Evolutionary conservation across 2,113 vertebrate genomes (phyloP).

Genomic region (Ahaetulla prasina): DNA sequence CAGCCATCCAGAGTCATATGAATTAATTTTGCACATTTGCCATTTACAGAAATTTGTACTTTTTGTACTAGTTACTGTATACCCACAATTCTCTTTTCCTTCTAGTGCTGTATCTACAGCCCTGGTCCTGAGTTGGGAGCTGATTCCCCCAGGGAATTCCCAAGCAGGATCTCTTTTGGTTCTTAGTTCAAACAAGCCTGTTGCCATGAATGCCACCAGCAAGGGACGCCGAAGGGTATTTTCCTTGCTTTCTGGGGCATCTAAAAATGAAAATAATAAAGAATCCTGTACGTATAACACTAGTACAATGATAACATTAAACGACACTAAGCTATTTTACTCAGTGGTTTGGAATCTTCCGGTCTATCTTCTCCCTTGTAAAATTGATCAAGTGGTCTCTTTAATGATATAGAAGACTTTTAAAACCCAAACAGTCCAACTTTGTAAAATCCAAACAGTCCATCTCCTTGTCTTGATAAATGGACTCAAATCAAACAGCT

Average conservation of each 20-base stretch:
- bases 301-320: neutral
- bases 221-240: neutral
- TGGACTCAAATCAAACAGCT: neutral
- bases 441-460: neutral
- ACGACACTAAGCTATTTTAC: neutral
- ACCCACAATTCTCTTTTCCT: neutral
- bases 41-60: neutral
- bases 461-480: neutral
- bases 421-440: neutral
- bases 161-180: neutral
- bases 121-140: neutral
- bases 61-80: neutral
- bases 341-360: neutral
- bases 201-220: neutral
- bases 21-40: neutral
- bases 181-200: neutral
- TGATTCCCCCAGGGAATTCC: neutral
- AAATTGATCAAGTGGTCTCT: neutral
- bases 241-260: neutral
- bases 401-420: neutral
- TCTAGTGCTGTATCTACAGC: neutral
- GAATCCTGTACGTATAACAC: neutral
- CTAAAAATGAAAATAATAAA: neutral
- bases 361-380: neutral
- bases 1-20: neutral